A percentile compares a stretch with the other conserved stretches of the same genome.
These are phyloP conservation scores for Morpho helenor DNA, from an alignment of 2,888 invertebrate genomes.

Conservation along the genomic window DNA sequence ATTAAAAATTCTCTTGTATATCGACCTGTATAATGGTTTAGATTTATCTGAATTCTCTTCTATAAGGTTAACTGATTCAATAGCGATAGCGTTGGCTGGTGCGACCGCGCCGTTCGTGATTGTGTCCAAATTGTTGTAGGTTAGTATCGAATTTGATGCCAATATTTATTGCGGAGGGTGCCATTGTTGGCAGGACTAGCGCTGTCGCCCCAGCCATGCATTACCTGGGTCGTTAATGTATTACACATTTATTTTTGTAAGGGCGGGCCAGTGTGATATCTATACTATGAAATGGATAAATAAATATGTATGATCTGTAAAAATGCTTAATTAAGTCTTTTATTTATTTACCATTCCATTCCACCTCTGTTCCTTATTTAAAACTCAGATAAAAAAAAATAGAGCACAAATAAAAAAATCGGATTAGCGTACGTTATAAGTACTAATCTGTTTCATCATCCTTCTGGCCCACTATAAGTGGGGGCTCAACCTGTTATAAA, in stretches of 20 bases:
- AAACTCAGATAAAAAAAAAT: too few species aligned
- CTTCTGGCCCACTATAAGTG: too few species aligned
- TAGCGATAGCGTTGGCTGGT: constrained; percentile 47
- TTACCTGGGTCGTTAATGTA: constrained; percentile 69
- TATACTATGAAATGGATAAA: constrained; percentile 78
- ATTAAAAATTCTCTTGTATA: constrained; percentile 62
- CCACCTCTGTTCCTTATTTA: too few species aligned
- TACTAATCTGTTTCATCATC: too few species aligned
- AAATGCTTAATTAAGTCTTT: constrained; percentile 59
- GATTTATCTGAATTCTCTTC: constrained; percentile 67
- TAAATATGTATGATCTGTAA: constrained; percentile 80
- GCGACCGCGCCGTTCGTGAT: constrained; percentile 55
- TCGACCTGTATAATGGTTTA: constrained; percentile 78
- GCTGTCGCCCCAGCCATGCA: constrained; percentile 56
- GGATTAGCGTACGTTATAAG: too few species aligned
- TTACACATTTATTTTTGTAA: constrained; percentile 79
- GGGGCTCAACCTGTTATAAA: too few species aligned
- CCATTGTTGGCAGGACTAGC: constrained; percentile 36
- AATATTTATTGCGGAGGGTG: constrained; percentile 53
- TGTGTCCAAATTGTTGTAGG: constrained; percentile 72
- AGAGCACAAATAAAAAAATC: too few species aligned
- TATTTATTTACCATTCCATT: constrained; percentile 22
- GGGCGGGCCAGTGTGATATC: constrained; percentile 80
- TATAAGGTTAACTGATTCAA: constrained; percentile 64
- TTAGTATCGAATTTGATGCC: constrained; percentile 58